Conservation (phyloP, 2,113 vertebrate genomes). For the Aleadryas rufinucha region DNA sequence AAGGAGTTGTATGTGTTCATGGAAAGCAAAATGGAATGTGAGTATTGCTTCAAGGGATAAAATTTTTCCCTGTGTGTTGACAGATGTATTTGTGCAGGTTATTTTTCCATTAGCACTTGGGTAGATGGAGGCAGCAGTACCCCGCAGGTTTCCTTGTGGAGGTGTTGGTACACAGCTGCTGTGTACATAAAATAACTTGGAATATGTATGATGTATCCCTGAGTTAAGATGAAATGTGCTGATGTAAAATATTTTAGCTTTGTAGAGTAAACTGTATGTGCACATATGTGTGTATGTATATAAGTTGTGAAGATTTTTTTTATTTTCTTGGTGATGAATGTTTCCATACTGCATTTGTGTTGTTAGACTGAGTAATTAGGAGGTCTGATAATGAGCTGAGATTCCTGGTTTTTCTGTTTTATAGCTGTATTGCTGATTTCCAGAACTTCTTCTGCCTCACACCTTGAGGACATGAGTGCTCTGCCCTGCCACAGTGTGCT, state of each 20-base stretch:
- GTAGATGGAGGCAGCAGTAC: neutral
- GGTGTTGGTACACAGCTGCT: neutral
- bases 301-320: neutral
- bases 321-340: neutral
- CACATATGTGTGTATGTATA: neutral
- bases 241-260: neutral
- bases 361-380: neutral
- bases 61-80: neutral
- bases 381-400: neutral
- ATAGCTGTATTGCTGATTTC: neutral
- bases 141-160: neutral
- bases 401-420: neutral
- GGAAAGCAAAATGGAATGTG: neutral
- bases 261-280: neutral
- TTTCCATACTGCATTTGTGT: neutral
- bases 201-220: neutral
- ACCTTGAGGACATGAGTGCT: neutral
- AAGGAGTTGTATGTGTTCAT: neutral
- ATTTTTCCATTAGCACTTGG: neutral
- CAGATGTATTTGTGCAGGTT: neutral
- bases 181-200: neutral
- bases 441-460: neutral
- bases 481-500: neutral
- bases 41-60: neutral
- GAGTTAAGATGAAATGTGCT: neutral